Evolutionary conservation across 2,888 invertebrate species (phyloP).

Genomic region (Parnassius glacialis): DNA sequence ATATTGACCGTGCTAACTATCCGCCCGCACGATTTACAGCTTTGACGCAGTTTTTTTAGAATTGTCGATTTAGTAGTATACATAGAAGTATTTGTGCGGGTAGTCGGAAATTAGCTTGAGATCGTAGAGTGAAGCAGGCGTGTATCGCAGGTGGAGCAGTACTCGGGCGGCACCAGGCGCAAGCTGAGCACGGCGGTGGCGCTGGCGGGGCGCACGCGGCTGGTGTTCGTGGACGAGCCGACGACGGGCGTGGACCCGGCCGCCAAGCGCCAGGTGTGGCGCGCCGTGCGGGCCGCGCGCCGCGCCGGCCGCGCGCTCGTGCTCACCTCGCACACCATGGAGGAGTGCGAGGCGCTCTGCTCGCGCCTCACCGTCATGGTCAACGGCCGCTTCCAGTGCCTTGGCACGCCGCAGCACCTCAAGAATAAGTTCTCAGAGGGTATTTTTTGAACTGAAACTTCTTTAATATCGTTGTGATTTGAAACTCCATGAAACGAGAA

Average conservation of each 20-base stretch:
- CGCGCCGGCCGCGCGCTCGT: slow-evolving; percentile 87
- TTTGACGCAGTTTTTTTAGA: no score
- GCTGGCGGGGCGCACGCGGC: slow-evolving; percentile 84
- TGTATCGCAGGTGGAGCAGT: slow-evolving; percentile 67
- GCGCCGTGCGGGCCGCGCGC: slow-evolving; percentile 83
- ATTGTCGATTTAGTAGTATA: no score
- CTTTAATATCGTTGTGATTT: no score
- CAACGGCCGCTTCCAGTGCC: slow-evolving; percentile 86
- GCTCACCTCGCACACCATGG: slow-evolving; percentile 93
- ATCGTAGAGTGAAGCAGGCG: no score
- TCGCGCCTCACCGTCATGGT: slow-evolving; percentile 91
- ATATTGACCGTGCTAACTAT: no score
- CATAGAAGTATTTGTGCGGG: no score
- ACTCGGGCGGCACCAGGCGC: slow-evolving; percentile 88
- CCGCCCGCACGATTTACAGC: no score
- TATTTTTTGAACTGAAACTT: slow-evolving; percentile 31
- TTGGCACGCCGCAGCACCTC: slow-evolving; percentile 88
- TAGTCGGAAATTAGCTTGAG: no score
- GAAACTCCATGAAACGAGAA: no score
- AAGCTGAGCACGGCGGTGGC: slow-evolving; percentile 87
- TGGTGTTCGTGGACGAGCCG: slow-evolving; percentile 86
- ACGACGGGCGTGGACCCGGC: slow-evolving; percentile 89
- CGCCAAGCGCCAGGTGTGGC: slow-evolving; percentile 86
- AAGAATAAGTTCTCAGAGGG: slow-evolving; percentile 88
- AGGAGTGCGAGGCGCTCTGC: slow-evolving; percentile 92